A percentile compares a stretch with the other conserved stretches of the same genome.
These are phyloP conservation scores for Thereva nobilitata DNA, from an alignment of 2,888 invertebrate genomes.

Conservation along the genomic window DNA sequence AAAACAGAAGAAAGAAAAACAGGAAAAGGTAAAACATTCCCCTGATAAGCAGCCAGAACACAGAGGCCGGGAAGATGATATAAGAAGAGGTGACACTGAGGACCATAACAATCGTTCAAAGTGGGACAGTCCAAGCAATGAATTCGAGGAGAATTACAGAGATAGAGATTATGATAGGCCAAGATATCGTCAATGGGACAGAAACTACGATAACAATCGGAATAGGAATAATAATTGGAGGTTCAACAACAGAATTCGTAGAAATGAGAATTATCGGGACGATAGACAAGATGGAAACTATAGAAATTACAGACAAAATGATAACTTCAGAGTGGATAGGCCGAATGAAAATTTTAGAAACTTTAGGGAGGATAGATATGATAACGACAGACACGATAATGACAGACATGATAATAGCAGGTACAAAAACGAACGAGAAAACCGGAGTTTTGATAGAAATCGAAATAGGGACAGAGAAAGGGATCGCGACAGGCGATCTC, in stretches of 20 bases:
- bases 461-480: constrained; percentile 26
- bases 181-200: constrained; percentile 28
- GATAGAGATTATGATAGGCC: not conserved
- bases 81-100: constrained; percentile 16
- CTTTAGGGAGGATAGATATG: too few relatives aligned
- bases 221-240: constrained; percentile 1
- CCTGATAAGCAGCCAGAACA: constrained; percentile 6
- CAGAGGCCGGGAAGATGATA: constrained; percentile 30
- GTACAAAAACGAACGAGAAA: not conserved
- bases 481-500: constrained; percentile 25
- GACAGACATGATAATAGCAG: not conserved
- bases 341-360: too few relatives aligned
- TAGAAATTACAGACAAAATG: too few relatives aligned
- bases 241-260: not conserved
- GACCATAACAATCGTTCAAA: constrained; percentile 46
- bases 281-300: too few relatives aligned
- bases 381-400: not conserved
- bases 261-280: not conserved
- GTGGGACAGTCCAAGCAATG: constrained; percentile 49
- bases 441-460: constrained; percentile 24
- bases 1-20: not conserved
- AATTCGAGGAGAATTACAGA: not conserved
- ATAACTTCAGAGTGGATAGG: too few relatives aligned
- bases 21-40: not conserved
- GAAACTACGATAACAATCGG: constrained; percentile 34